Base-by-base conservation (phyloP, 2,113 vertebrate species). In the Hemicordylus capensis region DNA sequence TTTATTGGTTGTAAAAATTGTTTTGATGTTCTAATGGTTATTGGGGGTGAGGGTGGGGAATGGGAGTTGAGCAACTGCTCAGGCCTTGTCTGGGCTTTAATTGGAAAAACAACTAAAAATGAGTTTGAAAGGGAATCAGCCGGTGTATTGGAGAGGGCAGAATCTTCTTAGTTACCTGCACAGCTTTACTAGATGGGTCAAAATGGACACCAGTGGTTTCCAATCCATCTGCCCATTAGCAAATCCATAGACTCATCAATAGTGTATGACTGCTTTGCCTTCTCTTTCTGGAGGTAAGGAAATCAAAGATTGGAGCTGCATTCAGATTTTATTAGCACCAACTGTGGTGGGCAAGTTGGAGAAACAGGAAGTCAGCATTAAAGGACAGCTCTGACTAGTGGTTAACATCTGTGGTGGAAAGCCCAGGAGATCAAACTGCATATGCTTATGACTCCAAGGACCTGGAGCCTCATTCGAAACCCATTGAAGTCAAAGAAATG, bases 1-100 rank as follows among this genome's bases (percentile, higher is more conserved):
- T 93, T 93, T 93, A 76, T 91, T 89, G 90, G 89, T 93, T 83
- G 83, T 91, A 87, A 93, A 95, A 89, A 85, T 90, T 93, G 91
- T 92, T 94, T 93, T 93, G 90, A 93, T 94, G 93, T 95, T 94
- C 94, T 96, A 75, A 92, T 93, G 94, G 94, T 94, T 92, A 72
- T 72, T 72, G 66, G 84, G 51, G 76, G 54, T 34, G 63, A 86
- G 90, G 92, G 89, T 89, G 86, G 92, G 24, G 59, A 75, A 95
- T 91, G 63, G 93, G 82, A 94, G 93, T 94, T 92, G 89, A 84
- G 83, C 93, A 94, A 93, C 79, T 76, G 93, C 83, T 92, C 90
- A 83, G 87, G 83, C 93, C 94, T 95, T 86, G 85, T 76, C 74
- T 90, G 88, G 81, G 79, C 88, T 91, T 93, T 92, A 91, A 94